Evolutionary conservation across 2,888 invertebrate species (phyloP), one percentile per base, ranked within the genome.

Genomic region (Choristoneura rosaceana): DNA sequence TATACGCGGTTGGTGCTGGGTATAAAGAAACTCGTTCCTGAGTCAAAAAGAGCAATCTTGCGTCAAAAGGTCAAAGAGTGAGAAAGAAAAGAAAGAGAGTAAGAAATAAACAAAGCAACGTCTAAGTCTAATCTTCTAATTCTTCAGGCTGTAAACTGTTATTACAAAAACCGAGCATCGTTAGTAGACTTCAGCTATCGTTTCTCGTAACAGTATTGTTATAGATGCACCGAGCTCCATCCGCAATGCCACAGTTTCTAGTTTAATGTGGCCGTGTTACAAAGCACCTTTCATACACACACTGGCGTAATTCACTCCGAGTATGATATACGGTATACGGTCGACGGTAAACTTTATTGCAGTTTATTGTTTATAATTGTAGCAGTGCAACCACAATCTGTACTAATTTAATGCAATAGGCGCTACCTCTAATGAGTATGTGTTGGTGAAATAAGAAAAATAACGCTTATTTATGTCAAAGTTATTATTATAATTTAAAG

Each of bases 341-440:
- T 34, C 68, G 41, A 4, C 15, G 15, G 50, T 8, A 50, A 8
- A 68, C 59, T 59, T 47, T 58, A 64, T 43, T 58, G 38, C 50
- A 50, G 68, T 73, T 66, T 73, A 73, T 73, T 68, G 68, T 71
- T 71, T 71, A 68, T 68, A 71, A 71, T 67, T 58, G 63, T 43
- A 45, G 25, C 59, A 59, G 58, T 25, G 43, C 34, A 25, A 41
- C 71, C 58, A 62, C 62, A 58, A 43, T 25, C 38, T 15, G 55
- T 43, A 64, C 64, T 64, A 58, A 25, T 25, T 25, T 25, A 25
- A 25, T 25, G 25, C 25, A 25, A 1, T 25, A 34, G 34, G 34
- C 34, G 34, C 7, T 34, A 4, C 34, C 34, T 34, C 2, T 34
- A 34, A 34, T 7, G 34, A 34, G 34, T 34, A 34, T 34, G 34